Evolutionary conservation across 2,888 invertebrate species (phyloP).

Genomic region (Machimus rusticus): DNA sequence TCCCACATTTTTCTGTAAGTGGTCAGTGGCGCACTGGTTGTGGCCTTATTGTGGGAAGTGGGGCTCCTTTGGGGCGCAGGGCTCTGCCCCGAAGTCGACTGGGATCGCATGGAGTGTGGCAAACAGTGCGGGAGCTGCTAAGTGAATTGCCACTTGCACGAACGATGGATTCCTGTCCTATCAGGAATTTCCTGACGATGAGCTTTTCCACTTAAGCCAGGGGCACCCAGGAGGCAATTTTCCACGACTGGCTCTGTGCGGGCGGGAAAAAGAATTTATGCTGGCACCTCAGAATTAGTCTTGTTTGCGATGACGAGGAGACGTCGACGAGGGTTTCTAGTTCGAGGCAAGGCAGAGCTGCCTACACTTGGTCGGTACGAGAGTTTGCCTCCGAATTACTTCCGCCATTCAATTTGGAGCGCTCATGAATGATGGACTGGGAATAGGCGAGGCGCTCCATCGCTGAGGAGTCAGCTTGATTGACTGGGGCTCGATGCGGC

Average conservation of each 20-base stretch:
- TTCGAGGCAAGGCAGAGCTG: not conserved
- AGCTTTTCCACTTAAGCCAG: not conserved
- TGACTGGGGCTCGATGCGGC: not conserved
- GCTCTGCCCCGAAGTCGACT: not conserved
- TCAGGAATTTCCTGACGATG: not conserved
- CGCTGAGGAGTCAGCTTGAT: not conserved
- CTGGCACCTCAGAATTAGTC: not conserved
- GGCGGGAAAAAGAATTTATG: not conserved
- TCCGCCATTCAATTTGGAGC: not conserved
- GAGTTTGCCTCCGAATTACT: not conserved
- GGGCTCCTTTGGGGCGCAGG: not conserved
- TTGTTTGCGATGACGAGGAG: not conserved
- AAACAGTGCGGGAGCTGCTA: not conserved
- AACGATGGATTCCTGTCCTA: slow-evolving; percentile 1
- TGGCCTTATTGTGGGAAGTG: not conserved
- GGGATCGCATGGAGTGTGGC: not conserved
- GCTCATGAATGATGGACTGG: not conserved
- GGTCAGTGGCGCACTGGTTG: not conserved
- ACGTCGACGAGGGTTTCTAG: not conserved
- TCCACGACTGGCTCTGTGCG: not conserved
- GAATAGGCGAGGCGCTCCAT: not conserved
- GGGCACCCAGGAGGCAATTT: not conserved
- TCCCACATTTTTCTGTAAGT: not conserved
- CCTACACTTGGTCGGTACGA: not conserved
- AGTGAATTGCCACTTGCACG: not conserved